Evolutionary conservation across 2,113 vertebrate genomes (phyloP).

Genomic region (Crotalus viridis): DNA sequence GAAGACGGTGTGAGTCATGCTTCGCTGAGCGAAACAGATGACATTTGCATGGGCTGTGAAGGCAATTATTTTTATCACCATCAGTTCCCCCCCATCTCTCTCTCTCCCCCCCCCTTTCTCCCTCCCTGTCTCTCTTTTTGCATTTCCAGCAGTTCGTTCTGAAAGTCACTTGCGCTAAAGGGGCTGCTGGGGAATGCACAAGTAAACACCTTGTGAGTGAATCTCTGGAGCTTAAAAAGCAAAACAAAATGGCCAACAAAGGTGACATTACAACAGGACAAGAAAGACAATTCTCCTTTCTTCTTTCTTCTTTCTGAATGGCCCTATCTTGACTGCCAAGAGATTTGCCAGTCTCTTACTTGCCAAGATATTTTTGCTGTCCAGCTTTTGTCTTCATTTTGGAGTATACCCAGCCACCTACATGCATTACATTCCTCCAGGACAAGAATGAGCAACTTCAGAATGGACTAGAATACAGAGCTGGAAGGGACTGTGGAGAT

Average conservation of each 20-base stretch:
- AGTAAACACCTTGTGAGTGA: neutral
- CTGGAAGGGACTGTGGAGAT: neutral
- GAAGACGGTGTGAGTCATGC: neutral
- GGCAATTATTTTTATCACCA: constrained; percentile 31
- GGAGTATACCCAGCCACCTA: neutral
- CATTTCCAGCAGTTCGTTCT: neutral
- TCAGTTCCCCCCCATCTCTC: neutral
- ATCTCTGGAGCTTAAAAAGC: neutral
- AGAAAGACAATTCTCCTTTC: neutral
- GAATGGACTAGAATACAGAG: neutral
- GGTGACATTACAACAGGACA: neutral
- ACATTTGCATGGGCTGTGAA: constrained; percentile 2
- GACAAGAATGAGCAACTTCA: neutral
- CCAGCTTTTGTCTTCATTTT: neutral
- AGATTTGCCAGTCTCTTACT: neutral
- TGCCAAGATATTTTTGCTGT: neutral
- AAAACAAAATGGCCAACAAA: neutral
- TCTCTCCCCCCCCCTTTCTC: no score
- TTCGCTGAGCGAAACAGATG: constrained; percentile 4
- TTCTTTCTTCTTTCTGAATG: neutral
- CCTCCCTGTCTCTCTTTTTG: neutral
- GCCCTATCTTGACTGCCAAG: neutral
- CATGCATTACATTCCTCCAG: neutral
- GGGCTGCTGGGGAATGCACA: no score
- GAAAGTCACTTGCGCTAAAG: neutral